Percentiles rank a stretch among this genome's conserved stretches.
phyloP scores from a whole-genome alignment of 2,113 vertebrate species.

The Entosphenus tridentatus region DNA sequence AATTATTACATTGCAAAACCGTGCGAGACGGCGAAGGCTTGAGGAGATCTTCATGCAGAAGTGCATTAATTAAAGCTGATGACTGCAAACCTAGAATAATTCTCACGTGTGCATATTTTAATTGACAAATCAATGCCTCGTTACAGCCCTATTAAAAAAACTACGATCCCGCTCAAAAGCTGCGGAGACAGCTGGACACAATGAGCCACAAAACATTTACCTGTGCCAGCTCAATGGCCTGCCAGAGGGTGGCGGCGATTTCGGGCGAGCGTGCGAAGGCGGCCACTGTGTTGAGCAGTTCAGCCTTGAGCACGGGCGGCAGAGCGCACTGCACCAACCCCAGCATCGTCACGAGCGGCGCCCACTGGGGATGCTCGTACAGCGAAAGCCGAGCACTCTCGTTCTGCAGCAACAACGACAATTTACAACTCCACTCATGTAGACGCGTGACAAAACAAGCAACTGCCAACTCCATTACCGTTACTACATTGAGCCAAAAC shows the following conservation, averaged over 20 bases:
- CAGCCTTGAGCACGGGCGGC: slow-evolving; percentile 1
- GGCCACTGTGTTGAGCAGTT: background rate
- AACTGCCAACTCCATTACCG: too few relatives aligned
- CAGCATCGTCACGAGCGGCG: background rate
- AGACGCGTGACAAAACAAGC: too few relatives aligned
- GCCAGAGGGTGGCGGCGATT: slow-evolving; percentile 2
- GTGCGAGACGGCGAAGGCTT: background rate
- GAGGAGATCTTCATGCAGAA: background rate
- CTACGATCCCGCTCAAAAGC: background rate
- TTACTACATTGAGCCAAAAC: too few relatives aligned
- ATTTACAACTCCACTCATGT: too few relatives aligned
- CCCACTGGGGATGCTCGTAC: slow-evolving; percentile 4
- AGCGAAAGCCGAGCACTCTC: slow-evolving; percentile 3
- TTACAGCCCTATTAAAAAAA: background rate
- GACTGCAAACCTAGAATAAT: background rate
- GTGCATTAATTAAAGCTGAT: background rate
- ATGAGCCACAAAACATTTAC: background rate
- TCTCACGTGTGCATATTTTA: background rate
- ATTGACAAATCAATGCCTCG: background rate
- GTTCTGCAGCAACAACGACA: background rate
- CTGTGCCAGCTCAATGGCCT: slow-evolving; percentile 3
- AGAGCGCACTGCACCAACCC: background rate
- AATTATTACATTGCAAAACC: too few relatives aligned
- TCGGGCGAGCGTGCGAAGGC: background rate
- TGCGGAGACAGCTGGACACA: background rate